Evolutionary conservation across 2,888 invertebrate species (phyloP), one percentile per base, ranked within the genome.

Genomic region (Sussaba pulchella): DNA sequence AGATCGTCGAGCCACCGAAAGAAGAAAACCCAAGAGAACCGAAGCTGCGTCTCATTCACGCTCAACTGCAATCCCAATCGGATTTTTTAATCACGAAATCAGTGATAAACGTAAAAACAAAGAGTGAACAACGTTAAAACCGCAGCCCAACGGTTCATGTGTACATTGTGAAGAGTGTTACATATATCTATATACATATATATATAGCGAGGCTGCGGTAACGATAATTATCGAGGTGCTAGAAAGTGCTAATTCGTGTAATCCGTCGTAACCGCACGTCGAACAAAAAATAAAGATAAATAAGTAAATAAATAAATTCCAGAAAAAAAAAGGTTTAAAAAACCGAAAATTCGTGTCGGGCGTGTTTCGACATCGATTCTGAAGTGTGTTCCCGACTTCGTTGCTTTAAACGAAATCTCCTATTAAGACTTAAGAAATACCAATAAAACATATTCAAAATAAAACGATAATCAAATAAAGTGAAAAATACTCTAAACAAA

Each of bases 161-260:
- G 54, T 24, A 24, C 21, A 47, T 64, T 50, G 71, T 50, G 39
- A 71, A 43, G 31, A 14, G n/a, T n/a, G n/a, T n/a, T n/a, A n/a
- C n/a, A n/a, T n/a, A n/a, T n/a, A n/a, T n/a, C 39, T 47, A 31
- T 36, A 70, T 24, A 4, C 43, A 39, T 17, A 47, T 21, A n/a
- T 1, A 9, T 31, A 59, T 31, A 72, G 67, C 31, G 19, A 67
- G 10, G 39, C 19, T 63, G 36, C 36, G 52, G 54, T 47, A 63
- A 47, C 41, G 77, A 77, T 77, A 64, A 73, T 50, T 52, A 69
- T 66, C 54, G 45, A 73, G 21, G 72, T 63, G 72, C 31, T 41
- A 70, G 41, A 45, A 69, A 57, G 81, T 77, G 69, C 24, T 57
- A 39, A 81, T 64, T 66, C 31, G 31, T 17, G 45, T 36, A 50